These are phyloP conservation scores for Epinephelus lanceolatus DNA, from an alignment of 2,113 vertebrate genomes.

Conservation along the genomic window DNA sequence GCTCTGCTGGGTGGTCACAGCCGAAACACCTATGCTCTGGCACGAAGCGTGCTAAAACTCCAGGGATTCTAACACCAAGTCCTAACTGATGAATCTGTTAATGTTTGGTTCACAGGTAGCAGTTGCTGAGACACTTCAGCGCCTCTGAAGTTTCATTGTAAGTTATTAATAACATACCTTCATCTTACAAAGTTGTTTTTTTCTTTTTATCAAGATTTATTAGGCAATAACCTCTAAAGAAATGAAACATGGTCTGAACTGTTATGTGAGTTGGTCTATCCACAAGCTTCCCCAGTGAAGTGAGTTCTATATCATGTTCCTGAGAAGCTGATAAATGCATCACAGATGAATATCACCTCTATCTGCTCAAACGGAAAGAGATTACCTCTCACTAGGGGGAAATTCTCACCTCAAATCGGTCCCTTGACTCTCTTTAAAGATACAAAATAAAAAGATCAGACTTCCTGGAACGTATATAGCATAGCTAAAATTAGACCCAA, in stretches of 20 bases:
- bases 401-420: background rate
- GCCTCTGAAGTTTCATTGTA: background rate
- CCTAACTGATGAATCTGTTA: background rate
- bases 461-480: background rate
- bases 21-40: too few species aligned
- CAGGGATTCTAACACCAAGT: too few species aligned
- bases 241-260: background rate
- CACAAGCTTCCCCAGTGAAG: background rate
- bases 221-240: background rate
- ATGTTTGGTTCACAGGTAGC: background rate
- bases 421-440: slow-evolving; percentile 10
- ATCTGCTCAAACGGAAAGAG: slow-evolving; percentile 7
- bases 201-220: background rate
- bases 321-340: slow-evolving; percentile 23
- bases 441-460: slow-evolving; percentile 10
- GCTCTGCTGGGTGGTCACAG: too few species aligned
- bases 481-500: slow-evolving; percentile 26
- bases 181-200: background rate
- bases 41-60: too few species aligned
- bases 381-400: background rate
- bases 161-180: slow-evolving; percentile 6
- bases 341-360: slow-evolving; percentile 13
- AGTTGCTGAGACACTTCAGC: background rate
- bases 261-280: background rate
- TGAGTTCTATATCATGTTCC: background rate